Percentiles rank a stretch among this genome's conserved stretches.
These are phyloP conservation scores for Megaleporinus macrocephalus DNA, from an alignment of 2,113 vertebrate species.

Conservation along the genomic window DNA sequence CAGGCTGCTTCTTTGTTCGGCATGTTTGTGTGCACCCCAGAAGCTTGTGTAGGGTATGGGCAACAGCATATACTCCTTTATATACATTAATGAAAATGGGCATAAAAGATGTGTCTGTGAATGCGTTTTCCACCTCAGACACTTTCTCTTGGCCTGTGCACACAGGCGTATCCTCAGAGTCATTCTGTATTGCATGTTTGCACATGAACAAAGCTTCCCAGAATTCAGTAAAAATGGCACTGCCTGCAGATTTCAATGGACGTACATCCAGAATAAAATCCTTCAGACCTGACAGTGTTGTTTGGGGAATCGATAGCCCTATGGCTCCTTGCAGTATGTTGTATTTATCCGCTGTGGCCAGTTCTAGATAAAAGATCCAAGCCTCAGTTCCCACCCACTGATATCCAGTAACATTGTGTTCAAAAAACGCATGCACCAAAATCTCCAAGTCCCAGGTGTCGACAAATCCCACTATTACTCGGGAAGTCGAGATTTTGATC, in stretches of 20 bases:
- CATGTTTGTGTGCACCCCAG: conserved; percentile 41
- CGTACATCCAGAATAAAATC: conserved; percentile 75
- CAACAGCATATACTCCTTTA: no score
- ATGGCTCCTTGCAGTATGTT: conserved; percentile 72
- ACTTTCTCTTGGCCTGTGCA: conserved; percentile 57
- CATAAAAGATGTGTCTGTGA: conserved; percentile 59
- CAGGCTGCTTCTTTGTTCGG: conserved; percentile 25
- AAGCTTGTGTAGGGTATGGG: conserved; percentile 54
- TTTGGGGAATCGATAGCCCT: conserved; percentile 73
- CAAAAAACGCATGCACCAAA: no score
- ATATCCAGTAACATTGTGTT: no score
- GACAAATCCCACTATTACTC: no score
- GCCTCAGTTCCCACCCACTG: conserved; percentile 74
- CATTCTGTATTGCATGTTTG: background rate
- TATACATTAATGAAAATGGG: conserved; percentile 59
- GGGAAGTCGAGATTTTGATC: conserved; percentile 57
- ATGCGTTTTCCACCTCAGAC: conserved; percentile 53
- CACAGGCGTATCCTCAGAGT: background rate
- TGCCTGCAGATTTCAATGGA: no score
- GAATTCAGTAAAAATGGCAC: no score
- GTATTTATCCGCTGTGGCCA: conserved; percentile 57
- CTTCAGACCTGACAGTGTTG: conserved; percentile 64
- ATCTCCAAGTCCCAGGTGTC: no score
- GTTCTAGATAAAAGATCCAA: conserved; percentile 73
- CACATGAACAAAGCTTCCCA: conserved; percentile 61